A percentile compares a stretch with the other conserved stretches of the same genome.
Evolutionary conservation across 2,113 vertebrate genomes (phyloP).

Genomic region (Sylvilagus bachmani): DNA sequence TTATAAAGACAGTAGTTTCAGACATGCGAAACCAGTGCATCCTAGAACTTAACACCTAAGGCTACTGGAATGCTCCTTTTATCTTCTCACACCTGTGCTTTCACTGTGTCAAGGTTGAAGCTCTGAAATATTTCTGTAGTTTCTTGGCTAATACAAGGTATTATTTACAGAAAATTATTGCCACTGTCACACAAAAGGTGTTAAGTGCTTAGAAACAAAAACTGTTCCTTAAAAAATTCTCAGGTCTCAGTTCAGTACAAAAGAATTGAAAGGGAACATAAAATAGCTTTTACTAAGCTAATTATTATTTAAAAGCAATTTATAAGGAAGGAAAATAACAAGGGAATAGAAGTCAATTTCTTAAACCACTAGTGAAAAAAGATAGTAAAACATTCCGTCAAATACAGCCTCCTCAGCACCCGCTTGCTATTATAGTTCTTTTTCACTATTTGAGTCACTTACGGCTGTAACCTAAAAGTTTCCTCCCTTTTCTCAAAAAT

Average conservation of each 20-base stretch:
- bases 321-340: constrained; percentile 1
- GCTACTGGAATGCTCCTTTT: not conserved
- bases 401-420: not conserved
- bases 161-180: constrained; percentile 55
- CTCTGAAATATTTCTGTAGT: constrained; percentile 52
- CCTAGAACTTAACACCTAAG: not conserved
- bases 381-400: not conserved
- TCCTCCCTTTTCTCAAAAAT: not conserved
- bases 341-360: constrained; percentile 37
- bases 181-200: not conserved
- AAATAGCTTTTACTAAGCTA: constrained; percentile 40
- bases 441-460: not conserved
- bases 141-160: constrained; percentile 53
- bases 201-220: constrained; percentile 53
- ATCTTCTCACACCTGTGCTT: constrained; percentile 44
- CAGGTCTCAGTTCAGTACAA: constrained; percentile 29
- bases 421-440: not conserved
- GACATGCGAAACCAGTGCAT: not conserved
- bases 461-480: not conserved
- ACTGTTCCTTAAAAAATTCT: not conserved
- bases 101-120: constrained; percentile 6
- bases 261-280: not conserved
- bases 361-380: not conserved
- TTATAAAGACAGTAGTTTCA: not conserved
- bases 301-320: constrained; percentile 40